Base-by-base conservation (phyloP, 2,797 vertebrate genomes). In the Sternarchorhynchus goeldii region DNA sequence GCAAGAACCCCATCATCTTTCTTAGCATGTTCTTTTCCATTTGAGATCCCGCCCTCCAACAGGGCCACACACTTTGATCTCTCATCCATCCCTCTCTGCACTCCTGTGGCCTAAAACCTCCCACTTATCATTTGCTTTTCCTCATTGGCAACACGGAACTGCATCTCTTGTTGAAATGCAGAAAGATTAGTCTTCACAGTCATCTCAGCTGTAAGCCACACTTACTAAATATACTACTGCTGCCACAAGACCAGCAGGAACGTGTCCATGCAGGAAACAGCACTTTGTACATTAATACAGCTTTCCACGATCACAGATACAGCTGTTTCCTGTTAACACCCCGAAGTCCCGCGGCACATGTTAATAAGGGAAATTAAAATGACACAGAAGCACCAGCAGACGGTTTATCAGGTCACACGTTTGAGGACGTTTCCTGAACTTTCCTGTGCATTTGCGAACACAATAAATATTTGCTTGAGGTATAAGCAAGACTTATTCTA, bases 61-160 rank as follows among this genome's bases (percentile, higher is more conserved):
- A 78, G 58, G 78, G 76, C 69, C 55, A 12, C 55, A 32, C 59
- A 69, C 75, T 81, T 82, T 85, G 75, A 85, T 81, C 73, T 72
- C 59, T 59, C 39, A 20, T 68, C 65, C 41, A 32, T 75, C 62
- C 29, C 5, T 58, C 71, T 20, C 60, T 31, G 69, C 58, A 53
- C 63, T 68, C 69, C 69, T n/a, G 34, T 55, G 36, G 67, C 10
- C 68, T 58, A 10, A 72, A 56, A 73, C 29, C 25, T 6, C 14
- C 45, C 25, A 60, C 73, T 72, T 64, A 32, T 36, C 3, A 60
- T 79, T 74, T 16, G 5, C 25, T 73, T 31, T 39, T 55, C 12
- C 14, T 59, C 58, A 32, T 20, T 58, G 60, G 59, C 29, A 45
- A 57, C 50, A 21, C 6, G 20, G 50, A 25, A 45, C 31, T 17